A percentile compares a stretch with the other conserved stretches of the same genome.
Conservation (phyloP, 1,140 invertebrate genomes). For the Danaus melanippus region DNA sequence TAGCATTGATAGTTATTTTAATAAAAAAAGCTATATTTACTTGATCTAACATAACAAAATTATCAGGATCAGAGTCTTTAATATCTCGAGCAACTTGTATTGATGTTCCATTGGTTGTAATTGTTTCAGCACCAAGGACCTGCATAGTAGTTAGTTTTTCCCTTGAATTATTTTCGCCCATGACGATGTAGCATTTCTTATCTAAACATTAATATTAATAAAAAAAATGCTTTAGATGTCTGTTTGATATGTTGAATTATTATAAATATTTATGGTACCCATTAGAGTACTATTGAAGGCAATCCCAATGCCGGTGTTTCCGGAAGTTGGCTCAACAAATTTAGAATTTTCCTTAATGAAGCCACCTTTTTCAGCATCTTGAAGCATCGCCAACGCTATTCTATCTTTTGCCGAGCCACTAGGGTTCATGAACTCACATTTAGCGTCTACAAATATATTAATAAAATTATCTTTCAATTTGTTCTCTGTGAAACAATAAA, state of each 20-base stretch:
- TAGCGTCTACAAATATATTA: constrained; percentile 80
- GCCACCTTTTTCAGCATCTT: constrained; percentile 91
- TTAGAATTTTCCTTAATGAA: constrained; percentile 83
- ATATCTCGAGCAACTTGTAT: constrained; percentile 89
- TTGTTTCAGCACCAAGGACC: constrained; percentile 93
- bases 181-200: constrained; percentile 95
- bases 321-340: constrained; percentile 96
- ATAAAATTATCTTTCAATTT: not conserved
- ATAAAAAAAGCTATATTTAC: constrained; percentile 57
- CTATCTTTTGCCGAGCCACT: constrained; percentile 97
- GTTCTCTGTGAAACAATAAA: too few relatives aligned
- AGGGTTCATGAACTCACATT: constrained; percentile 97
- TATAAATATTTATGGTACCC: constrained; percentile 50
- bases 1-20: too few relatives aligned
- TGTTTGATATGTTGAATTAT: not conserved
- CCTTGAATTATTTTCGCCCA: constrained; percentile 97
- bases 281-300: constrained; percentile 93
- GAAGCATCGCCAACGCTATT: constrained; percentile 92
- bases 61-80: constrained; percentile 86
- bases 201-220: constrained; percentile 49
- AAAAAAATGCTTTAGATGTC: not conserved
- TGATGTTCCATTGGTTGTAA: constrained; percentile 90
- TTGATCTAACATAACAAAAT: constrained; percentile 87
- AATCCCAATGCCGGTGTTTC: constrained; percentile 94
- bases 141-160: constrained; percentile 92